phyloP scores from a whole-genome alignment of 2,113 vertebrate genomes.

The Protobothrops mucrosquamatus region DNA sequence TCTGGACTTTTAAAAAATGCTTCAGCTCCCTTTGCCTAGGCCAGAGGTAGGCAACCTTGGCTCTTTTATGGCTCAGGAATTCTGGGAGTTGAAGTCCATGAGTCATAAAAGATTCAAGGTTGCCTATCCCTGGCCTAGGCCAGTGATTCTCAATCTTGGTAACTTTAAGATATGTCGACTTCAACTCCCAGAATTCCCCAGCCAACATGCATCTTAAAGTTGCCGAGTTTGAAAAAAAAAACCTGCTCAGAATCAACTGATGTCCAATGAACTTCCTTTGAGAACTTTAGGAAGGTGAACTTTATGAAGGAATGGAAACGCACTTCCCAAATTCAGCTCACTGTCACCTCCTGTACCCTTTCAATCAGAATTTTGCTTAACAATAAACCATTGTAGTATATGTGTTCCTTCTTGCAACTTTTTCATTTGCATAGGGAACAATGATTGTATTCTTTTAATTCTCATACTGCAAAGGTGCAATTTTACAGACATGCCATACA shows the following conservation, averaged over 20 bases:
- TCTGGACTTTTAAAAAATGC: background rate
- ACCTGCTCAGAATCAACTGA: background rate
- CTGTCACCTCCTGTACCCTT: background rate
- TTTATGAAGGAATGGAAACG: background rate
- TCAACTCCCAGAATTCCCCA: background rate
- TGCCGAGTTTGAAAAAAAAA: background rate
- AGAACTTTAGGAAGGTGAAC: background rate
- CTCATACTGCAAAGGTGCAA: background rate
- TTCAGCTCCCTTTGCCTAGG: background rate
- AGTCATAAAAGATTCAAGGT: too few species aligned
- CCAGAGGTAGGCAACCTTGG: background rate
- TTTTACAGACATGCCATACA: background rate
- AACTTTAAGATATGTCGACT: background rate
- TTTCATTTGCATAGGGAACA: background rate
- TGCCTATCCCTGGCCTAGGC: background rate
- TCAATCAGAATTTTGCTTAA: background rate
- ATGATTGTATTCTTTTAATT: background rate
- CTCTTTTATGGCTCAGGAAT: too few species aligned
- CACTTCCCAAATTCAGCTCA: background rate
- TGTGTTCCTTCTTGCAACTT: background rate
- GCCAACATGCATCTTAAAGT: background rate
- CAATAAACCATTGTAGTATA: background rate
- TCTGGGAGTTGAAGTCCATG: too few species aligned
- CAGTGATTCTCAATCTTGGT: background rate
- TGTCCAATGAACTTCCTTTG: background rate